These are phyloP conservation scores for Chloroceryle aenea DNA, from an alignment of 2,113 vertebrate genomes.

Conservation along the genomic window DNA sequence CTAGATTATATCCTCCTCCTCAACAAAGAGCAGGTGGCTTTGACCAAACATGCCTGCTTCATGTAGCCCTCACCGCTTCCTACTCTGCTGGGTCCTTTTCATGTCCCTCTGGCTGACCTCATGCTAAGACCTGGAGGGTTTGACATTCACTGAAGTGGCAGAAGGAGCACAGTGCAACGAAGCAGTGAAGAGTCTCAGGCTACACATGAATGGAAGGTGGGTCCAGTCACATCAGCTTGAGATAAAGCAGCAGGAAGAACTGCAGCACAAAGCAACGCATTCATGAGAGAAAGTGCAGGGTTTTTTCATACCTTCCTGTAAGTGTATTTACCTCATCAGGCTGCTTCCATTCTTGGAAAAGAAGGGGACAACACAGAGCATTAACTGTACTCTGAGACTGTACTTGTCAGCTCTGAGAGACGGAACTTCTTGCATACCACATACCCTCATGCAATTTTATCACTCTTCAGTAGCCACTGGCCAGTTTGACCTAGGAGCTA, in stretches of 20 bases:
- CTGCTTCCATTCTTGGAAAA: background rate
- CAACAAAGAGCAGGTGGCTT: background rate
- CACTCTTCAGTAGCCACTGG: background rate
- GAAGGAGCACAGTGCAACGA: background rate
- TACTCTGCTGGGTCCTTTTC: background rate
- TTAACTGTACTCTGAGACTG: background rate
- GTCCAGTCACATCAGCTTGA: background rate
- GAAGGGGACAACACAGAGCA: background rate
- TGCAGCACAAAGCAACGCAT: background rate
- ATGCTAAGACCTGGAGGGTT: background rate
- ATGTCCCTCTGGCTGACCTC: background rate
- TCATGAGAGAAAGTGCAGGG: background rate
- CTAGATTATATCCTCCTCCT: background rate
- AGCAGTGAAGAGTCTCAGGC: background rate
- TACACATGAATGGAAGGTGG: background rate
- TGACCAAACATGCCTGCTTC: background rate
- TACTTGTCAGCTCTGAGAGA: background rate
- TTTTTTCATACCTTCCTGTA: background rate
- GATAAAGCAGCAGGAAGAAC: background rate
- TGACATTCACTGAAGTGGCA: background rate
- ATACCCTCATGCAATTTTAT: fast-evolving
- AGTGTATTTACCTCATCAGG: background rate
- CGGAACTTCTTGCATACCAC: background rate
- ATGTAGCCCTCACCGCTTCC: background rate
- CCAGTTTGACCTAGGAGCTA: background rate